Percentiles rank a stretch among this genome's conserved stretches.
phyloP scores from a whole-genome alignment of 2,797 vertebrate species.

The Megalops cyprinoides region DNA sequence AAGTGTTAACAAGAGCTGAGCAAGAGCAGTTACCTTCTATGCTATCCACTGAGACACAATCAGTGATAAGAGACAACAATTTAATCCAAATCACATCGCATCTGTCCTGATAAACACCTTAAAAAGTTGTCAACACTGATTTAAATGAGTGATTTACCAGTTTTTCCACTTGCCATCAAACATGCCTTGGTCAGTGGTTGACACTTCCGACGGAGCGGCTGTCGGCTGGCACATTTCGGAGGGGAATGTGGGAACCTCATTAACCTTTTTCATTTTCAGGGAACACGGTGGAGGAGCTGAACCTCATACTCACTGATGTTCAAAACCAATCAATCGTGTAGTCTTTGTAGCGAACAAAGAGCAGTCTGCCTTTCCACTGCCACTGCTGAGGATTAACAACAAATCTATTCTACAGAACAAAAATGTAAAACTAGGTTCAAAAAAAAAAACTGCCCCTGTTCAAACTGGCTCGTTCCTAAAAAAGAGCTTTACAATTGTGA shows the following conservation, averaged over 20 bases:
- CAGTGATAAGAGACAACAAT: no score
- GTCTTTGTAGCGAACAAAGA: not conserved
- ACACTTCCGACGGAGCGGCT: not conserved
- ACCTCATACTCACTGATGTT: not conserved
- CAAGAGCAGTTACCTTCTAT: not conserved
- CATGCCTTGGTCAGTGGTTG: not conserved
- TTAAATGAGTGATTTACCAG: no score
- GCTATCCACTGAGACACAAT: not conserved
- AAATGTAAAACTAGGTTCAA: not conserved
- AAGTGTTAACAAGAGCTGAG: no score
- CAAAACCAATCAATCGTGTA: not conserved
- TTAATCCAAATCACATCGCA: not conserved
- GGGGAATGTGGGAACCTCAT: not conserved
- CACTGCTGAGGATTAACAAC: not conserved
- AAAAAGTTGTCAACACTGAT: no score
- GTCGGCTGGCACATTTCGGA: not conserved
- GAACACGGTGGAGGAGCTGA: not conserved
- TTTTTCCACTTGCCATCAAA: not conserved
- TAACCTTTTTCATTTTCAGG: not conserved
- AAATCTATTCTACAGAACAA: constrained; percentile 12
- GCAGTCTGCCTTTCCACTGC: no score
- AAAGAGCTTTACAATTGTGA: constrained; percentile 60
- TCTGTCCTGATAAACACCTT: not conserved
- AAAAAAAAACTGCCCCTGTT: not conserved
- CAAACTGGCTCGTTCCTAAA: not conserved